A percentile compares a stretch with the other conserved stretches of the same genome.
phyloP scores from a whole-genome alignment of 2,113 vertebrate genomes.

The Pterocles burchelli region DNA sequence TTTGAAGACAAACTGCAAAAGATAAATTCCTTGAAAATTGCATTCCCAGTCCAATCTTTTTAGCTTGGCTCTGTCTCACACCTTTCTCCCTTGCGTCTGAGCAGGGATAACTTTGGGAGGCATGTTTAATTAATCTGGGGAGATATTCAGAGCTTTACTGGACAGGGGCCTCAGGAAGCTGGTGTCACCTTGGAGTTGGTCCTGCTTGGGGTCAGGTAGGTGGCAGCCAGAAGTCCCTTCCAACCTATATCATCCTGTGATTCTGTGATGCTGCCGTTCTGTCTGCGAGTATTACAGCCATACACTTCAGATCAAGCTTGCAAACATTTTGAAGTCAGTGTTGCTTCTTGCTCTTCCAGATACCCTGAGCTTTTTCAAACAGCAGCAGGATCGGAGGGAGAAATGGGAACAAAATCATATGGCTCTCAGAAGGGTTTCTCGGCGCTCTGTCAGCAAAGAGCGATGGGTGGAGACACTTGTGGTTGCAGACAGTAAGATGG shows the following conservation, averaged over 20 bases:
- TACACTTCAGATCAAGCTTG: neutral
- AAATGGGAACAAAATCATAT: constrained; percentile 78
- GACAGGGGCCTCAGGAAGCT: neutral
- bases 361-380: constrained; percentile 61
- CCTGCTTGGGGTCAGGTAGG: neutral
- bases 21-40: neutral
- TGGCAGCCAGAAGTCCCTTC: neutral
- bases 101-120: neutral
- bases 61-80: neutral
- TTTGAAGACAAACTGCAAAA: neutral
- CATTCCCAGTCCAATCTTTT: neutral
- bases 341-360: constrained; percentile 75
- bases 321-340: neutral
- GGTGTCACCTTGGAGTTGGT: neutral
- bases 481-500: constrained; percentile 95
- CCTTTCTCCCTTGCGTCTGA: neutral
- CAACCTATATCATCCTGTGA: neutral
- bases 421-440: constrained; percentile 69
- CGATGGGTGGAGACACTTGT: constrained; percentile 97
- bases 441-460: constrained; percentile 91
- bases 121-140: rapidly evolving
- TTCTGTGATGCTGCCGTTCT: neutral
- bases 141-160: neutral
- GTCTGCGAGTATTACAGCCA: neutral
- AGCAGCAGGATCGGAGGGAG: constrained; percentile 72